Evolutionary conservation across 2,113 vertebrate genomes (phyloP), one percentile per base, ranked within the genome.

Genomic region (Engystomops pustulosus): DNA sequence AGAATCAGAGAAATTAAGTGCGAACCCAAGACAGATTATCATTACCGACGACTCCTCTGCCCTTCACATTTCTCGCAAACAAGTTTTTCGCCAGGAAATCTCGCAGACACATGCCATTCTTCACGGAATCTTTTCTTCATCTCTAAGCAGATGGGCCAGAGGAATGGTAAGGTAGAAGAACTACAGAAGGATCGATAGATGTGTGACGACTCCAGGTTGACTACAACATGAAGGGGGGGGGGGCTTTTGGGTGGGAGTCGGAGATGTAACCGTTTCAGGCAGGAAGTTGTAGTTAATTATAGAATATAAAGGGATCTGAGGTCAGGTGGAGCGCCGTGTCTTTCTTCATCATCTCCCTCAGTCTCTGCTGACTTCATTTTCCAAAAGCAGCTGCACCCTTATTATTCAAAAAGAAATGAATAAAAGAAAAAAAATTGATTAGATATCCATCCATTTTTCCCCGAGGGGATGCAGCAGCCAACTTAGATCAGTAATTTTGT

Each of bases 91-190:
- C n/a, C 34, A 23, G 36, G n/a, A 70, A 23, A 23, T 70, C 36
- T 70, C 11, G 0, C 3, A 36, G 68, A 14, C 5, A 30, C 11
- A n/a, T 32, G 44, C 1, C 9, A 34, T 58, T 55, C 6, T 25
- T 30, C 53, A 45, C 44, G 14, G 65, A 62, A 84, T 71, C 70
- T 18, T 88, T 83, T 85, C 62, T 38, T 72, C 89, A 83, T 80
- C 79, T 75, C 76, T 87, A 78, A 86, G 85, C 86, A 65, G n/a
- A 55, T 80, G 77, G 58, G 34, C 0, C 0, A 27, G 75, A 3
- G 87, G 45, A 62, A 87, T 86, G 89, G 88, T 89, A 84, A 85
- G 83, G 85, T 89, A 85, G 87, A 88, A 89, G 88, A 75, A 82
- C 69, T 76, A 87, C 86, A 86, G 85, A 89, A 87, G 82, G 87